Percentiles rank a stretch among this genome's conserved stretches.
Evolutionary conservation across 2,888 invertebrate species (phyloP).

Genomic region (Hypsopygia costalis): DNA sequence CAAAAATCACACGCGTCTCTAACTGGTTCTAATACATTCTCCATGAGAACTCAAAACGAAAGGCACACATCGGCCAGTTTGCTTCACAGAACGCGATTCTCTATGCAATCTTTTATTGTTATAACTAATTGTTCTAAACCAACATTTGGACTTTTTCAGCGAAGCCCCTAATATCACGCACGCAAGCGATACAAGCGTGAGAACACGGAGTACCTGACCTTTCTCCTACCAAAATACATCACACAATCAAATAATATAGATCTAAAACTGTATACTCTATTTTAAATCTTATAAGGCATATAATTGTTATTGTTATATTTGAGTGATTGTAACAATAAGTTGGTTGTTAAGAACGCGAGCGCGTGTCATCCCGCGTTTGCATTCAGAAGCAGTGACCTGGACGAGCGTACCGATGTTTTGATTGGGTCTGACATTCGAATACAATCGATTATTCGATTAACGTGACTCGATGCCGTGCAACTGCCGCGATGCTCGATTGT

Average conservation of each 20-base stretch:
- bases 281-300: slow-evolving; percentile 10
- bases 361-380: slow-evolving; percentile 68
- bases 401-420: slow-evolving; percentile 63
- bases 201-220: slow-evolving; percentile 62
- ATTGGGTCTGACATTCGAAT: slow-evolving; percentile 74
- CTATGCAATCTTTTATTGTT: slow-evolving; percentile 10
- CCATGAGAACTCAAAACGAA: slow-evolving; percentile 7
- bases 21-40: neutral
- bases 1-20: neutral
- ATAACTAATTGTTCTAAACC: slow-evolving; percentile 57
- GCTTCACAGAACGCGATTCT: slow-evolving; percentile 5
- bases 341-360: slow-evolving; percentile 46
- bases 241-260: slow-evolving; percentile 17
- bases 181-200: slow-evolving; percentile 52
- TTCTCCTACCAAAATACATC: slow-evolving; percentile 45
- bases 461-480: slow-evolving; percentile 56
- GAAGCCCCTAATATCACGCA: slow-evolving; percentile 47
- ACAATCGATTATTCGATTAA: slow-evolving; percentile 74
- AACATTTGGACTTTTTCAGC: slow-evolving; percentile 53
- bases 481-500: slow-evolving; percentile 36
- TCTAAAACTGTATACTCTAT: slow-evolving; percentile 17
- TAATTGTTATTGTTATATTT: slow-evolving; percentile 10
- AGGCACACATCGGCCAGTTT: slow-evolving; percentile 2
- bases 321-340: slow-evolving; percentile 22
- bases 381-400: slow-evolving; percentile 74